Conservation (phyloP, 2,797 vertebrate genomes). For the Melanotaenia trifasciata region DNA sequence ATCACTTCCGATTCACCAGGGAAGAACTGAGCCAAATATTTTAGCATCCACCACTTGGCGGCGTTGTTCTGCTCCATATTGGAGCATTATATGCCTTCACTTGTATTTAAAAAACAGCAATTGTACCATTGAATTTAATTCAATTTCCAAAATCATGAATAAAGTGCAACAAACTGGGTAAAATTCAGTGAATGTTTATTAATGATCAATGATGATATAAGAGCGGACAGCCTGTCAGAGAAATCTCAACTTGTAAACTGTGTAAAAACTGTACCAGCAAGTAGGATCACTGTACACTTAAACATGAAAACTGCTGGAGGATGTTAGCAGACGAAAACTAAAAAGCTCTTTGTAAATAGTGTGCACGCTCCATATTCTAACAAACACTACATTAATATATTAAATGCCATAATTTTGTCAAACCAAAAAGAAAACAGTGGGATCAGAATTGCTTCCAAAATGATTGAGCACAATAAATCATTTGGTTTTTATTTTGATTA, state of each 20-base stretch:
- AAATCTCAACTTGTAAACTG: constrained; percentile 55
- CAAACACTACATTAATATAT: constrained; percentile 73
- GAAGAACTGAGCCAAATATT: neutral
- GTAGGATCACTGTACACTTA: constrained; percentile 64
- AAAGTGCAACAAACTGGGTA: constrained; percentile 10
- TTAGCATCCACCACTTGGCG: constrained; percentile 32
- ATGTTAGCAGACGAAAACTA: constrained; percentile 63
- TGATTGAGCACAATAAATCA: constrained; percentile 63
- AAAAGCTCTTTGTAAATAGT: constrained; percentile 67
- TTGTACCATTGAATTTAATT: neutral
- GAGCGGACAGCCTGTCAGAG: constrained; percentile 72
- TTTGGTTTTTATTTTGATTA: constrained; percentile 64
- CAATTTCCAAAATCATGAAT: constrained; percentile 1
- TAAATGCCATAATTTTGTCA: constrained; percentile 75
- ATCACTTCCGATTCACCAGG: constrained; percentile 19
- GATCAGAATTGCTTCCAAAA: constrained; percentile 62
- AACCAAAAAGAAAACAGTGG: constrained; percentile 62
- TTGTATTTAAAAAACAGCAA: constrained; percentile 17
- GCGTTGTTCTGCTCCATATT: constrained; percentile 70
- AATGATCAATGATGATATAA: constrained; percentile 75
- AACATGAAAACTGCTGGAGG: constrained; percentile 62
- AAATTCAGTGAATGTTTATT: constrained; percentile 82
- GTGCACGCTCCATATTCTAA: constrained; percentile 70
- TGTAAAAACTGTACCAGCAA: constrained; percentile 73
- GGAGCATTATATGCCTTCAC: constrained; percentile 45